Base-by-base conservation (phyloP, 2,888 invertebrate genomes). In the Chydorus sphaericus region DNA sequence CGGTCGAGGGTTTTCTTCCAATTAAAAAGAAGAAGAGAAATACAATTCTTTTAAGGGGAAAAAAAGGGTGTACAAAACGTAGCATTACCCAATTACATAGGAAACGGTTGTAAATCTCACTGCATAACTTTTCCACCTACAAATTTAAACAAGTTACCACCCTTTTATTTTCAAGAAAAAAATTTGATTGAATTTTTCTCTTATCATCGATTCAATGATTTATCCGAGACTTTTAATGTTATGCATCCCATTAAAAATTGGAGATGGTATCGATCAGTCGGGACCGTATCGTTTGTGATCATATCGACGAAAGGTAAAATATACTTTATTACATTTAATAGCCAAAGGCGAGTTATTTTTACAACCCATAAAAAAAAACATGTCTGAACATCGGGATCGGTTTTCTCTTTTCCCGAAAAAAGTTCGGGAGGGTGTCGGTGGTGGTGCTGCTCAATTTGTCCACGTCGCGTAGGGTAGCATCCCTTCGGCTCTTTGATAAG, bases 101-200 rank as follows among this genome's bases (percentile, higher is more conserved):
- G 31, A 26, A 52, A 36, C 52, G 31, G 52, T 52, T 52, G 52
- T 52, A 52, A 52, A 52, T 52, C 36, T 52, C 31, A 18, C 31
- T 20, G 52, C 36, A 36, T 28, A 52, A 52, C 52, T 36, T 10
- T 44, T 30, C 20, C 31, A 52, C 52, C 52, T 52, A 39, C 39
- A 39, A 39, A n/a, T n/a, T n/a, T n/a, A n/a, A n/a, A n/a, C n/a
- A n/a, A n/a, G n/a, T n/a, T n/a, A n/a, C n/a, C n/a, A n/a, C n/a
- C n/a, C n/a, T n/a, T n/a, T n/a, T n/a, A n/a, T n/a, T n/a, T n/a
- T n/a, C n/a, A n/a, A n/a, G n/a, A n/a, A n/a, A n/a, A n/a, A n/a
- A n/a, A n/a, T n/a, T n/a, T n/a, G n/a, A n/a, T n/a, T n/a, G n/a
- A n/a, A n/a, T n/a, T n/a, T n/a, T n/a, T n/a, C n/a, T n/a, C n/a